Evolutionary conservation across 2,113 vertebrate species (phyloP), one percentile per base, ranked within the genome.

Genomic region (Hypocryptadius cinnamomeus): DNA sequence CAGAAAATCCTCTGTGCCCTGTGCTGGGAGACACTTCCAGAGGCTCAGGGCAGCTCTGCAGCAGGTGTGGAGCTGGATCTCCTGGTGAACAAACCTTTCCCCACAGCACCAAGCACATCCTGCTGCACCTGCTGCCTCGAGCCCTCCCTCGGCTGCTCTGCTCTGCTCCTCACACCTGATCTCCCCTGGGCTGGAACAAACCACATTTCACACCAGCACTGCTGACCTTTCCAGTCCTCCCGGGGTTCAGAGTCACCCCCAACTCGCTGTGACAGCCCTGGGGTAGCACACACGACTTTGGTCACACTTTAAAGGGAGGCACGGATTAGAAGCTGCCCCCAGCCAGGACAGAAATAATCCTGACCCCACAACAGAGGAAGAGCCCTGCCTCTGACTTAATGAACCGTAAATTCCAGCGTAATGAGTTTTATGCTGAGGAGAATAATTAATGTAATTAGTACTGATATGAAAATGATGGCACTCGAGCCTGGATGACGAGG

Each of bases 361-460:
- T 59, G 69, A 73, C 85, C 80, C 85, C 71, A 54, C 53, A 40
- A 44, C 35, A 2, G 13, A 84, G 56, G 53, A 92, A 72, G 60
- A 87, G 24, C 82, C 89, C 93, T 4, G 48, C 24, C 90, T 96
- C 82, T 44, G 86, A 64, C 88, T 92, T 95, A 96, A 95, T 85
- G 95, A 97, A 94, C 92, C 61, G 47, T 82, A 82, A 87, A 96
- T 95, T 92, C 89, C 74, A 85, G 85, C 89, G 90, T 95, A 95
- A 97, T 97, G 95, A 96, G 94, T 92, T 97, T 95, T 95, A 81
- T 89, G 92, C 90, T 93, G 94, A 95, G 86, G 92, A 96, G 94
- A 96, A 94, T 96, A 95, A 96, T 97, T 97, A 97, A 97, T 96
- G 87, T 96, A 97, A 96, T 96, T 97, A 96, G 82, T 6, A 44